A percentile compares a stretch with the other conserved stretches of the same genome.
Conservation (phyloP, 2,797 vertebrate genomes). For the Malacoraja senta region DNA sequence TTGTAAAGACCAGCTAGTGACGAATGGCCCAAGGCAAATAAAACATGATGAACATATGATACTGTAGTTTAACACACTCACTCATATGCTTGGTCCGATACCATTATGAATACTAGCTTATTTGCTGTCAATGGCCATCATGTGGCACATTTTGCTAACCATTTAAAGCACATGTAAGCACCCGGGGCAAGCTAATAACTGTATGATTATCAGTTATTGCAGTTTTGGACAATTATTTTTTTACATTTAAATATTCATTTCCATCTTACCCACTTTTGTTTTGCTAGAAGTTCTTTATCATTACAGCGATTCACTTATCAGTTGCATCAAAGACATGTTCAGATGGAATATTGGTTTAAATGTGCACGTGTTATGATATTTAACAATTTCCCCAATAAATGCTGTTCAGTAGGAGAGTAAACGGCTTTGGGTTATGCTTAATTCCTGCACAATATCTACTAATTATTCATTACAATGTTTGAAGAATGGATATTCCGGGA, state of each 20-base stretch:
- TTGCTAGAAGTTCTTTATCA: not conserved
- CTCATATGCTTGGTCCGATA: slow-evolving; percentile 41
- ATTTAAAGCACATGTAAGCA: slow-evolving; percentile 17
- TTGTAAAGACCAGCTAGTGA: slow-evolving; percentile 51
- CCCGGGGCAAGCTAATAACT: slow-evolving; percentile 21
- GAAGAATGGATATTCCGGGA: slow-evolving; percentile 28
- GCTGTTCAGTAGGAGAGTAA: not conserved
- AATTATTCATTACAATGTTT: slow-evolving; percentile 34
- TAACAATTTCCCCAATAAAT: not conserved
- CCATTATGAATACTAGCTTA: slow-evolving; percentile 36
- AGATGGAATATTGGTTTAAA: not conserved
- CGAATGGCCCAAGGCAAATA: slow-evolving; percentile 51
- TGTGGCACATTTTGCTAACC: slow-evolving; percentile 21
- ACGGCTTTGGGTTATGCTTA: slow-evolving; percentile 2
- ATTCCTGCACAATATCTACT: slow-evolving; percentile 28
- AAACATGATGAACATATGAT: slow-evolving; percentile 48
- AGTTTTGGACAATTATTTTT: slow-evolving; percentile 11
- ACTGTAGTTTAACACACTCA: slow-evolving; percentile 44
- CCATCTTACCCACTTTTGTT: not conserved
- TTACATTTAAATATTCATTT: slow-evolving; percentile 24
- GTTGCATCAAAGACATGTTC: not conserved
- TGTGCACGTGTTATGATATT: not conserved
- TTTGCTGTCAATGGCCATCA: slow-evolving; percentile 37
- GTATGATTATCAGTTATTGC: slow-evolving; percentile 16
- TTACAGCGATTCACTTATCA: not conserved